Base-by-base conservation (phyloP, 2,888 invertebrate species). In the Drosophila yooni region DNA sequence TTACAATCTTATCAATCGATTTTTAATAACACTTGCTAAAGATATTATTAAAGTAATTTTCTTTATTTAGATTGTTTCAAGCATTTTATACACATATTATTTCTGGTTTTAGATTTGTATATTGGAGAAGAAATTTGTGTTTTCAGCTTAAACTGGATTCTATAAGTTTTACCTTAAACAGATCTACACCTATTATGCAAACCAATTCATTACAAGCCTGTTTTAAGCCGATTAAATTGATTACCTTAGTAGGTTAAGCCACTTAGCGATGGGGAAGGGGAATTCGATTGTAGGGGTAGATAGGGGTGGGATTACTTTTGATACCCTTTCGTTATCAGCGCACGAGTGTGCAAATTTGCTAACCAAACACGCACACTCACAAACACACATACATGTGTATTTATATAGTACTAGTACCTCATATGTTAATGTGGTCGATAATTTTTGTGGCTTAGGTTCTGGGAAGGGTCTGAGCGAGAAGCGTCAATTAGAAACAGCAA, bases 281-380 rank as follows among this genome's bases (percentile, higher is more conserved):
- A 13, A 15, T 25, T 46, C 15, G 46, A 46, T 15, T 21, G 25
- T 8, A n/a, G 34, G 27, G 21, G 15, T 4, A 15, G 15, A 18
- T 15, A 1, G 1, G 21, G 46, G 52, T 43, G 34, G 25, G 40
- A 40, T 56, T 27, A 69, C 21, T 53, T 76, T 64, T 52, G 46
- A 66, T 70, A 51, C 40, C 34, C 29, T 31, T 59, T 60, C 74
- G 59, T 85, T 88, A 88, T 86, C 87, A 80, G 69, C 57, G 61
- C 53, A 50, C 62, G 52, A 72, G 72, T 72, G 81, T 74, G 81
- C 76, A 73, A 83, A 76, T 63, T 76, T 70, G 67, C 62, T 62
- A 67, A 34, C 11, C 52, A 71, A 38, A 72, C 82, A 46, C 21
- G 15, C 46, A 15, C 21, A 21, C 46, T 40, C n/a, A 11, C 40